These are phyloP conservation scores for Siniperca undulata DNA, from an alignment of 2,797 vertebrate species.

Conservation along the genomic window DNA sequence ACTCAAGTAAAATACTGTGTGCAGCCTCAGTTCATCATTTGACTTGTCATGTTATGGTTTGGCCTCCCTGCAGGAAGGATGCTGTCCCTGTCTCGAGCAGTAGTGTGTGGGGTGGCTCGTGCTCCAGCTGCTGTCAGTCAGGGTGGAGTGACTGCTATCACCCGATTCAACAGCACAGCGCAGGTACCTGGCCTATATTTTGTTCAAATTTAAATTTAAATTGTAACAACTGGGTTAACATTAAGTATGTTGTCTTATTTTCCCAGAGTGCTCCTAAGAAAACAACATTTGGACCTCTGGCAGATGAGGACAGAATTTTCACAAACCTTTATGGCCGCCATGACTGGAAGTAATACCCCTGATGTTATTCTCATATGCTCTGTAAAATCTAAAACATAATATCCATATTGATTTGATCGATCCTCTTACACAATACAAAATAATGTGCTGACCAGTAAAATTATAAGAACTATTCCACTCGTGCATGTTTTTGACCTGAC, in stretches of 20 bases:
- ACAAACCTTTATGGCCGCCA: conserved; percentile 97
- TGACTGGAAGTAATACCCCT: conserved; percentile 90
- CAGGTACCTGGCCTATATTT: conserved; percentile 64
- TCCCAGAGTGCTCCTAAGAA: conserved; percentile 88
- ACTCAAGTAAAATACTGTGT: not conserved
- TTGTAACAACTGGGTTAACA: not conserved
- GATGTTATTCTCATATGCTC: not conserved
- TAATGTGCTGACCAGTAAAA: not conserved
- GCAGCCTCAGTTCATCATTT: not conserved
- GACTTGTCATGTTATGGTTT: not conserved
- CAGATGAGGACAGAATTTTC: conserved; percentile 95
- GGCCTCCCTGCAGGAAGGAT: conserved; percentile 70
- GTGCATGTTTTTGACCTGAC: not conserved
- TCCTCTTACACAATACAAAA: not conserved
- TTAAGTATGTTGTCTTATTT: conserved; percentile 20
- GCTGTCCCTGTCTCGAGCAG: conserved; percentile 82
- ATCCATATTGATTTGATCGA: not conserved
- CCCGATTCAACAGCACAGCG: conserved; percentile 83
- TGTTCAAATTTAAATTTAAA: not conserved
- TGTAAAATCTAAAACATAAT: not conserved
- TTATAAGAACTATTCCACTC: not conserved
- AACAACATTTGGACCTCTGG: conserved; percentile 93
- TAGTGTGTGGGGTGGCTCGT: conserved; percentile 73
- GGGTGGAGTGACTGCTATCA: conserved; percentile 62
- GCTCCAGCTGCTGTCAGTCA: conserved; percentile 77